Conservation (phyloP, 2,113 vertebrate species). For the Petaurus breviceps region DNA sequence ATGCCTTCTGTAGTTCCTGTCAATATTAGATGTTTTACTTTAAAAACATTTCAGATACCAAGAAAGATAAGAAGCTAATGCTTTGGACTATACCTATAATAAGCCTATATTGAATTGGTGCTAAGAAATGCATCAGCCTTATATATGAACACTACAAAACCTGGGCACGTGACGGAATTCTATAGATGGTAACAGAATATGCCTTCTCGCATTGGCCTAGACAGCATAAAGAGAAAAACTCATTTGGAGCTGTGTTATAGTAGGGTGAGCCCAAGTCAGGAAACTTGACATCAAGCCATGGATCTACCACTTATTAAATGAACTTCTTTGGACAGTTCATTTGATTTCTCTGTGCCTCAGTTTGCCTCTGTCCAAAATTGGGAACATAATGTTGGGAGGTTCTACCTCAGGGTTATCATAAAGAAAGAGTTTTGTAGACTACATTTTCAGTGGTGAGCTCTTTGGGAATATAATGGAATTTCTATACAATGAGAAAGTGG, state of each 20-base stretch:
- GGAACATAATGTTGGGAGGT: neutral
- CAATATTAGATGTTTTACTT: neutral
- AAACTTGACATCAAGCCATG: neutral
- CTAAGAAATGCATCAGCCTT: neutral
- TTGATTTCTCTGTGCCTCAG: neutral
- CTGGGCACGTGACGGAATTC: neutral
- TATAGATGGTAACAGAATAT: neutral
- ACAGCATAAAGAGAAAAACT: neutral
- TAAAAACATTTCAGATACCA: neutral
- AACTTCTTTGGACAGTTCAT: neutral
- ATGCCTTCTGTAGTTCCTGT: neutral
- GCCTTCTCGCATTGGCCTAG: neutral
- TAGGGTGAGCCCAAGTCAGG: neutral
- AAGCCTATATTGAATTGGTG: neutral
- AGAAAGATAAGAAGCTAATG: neutral
- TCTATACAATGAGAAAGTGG: slow-evolving; percentile 7
- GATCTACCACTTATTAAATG: neutral
- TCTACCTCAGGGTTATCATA: neutral
- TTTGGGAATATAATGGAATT: slow-evolving; percentile 54
- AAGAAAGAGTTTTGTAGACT: neutral
- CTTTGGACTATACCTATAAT: neutral
- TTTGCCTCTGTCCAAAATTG: neutral
- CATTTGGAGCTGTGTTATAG: neutral
- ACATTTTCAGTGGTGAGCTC: neutral
- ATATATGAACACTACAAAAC: neutral